Evolutionary conservation across 2,888 invertebrate species (phyloP), one percentile per base, ranked within the genome.

Genomic region (Carcina quercana): DNA sequence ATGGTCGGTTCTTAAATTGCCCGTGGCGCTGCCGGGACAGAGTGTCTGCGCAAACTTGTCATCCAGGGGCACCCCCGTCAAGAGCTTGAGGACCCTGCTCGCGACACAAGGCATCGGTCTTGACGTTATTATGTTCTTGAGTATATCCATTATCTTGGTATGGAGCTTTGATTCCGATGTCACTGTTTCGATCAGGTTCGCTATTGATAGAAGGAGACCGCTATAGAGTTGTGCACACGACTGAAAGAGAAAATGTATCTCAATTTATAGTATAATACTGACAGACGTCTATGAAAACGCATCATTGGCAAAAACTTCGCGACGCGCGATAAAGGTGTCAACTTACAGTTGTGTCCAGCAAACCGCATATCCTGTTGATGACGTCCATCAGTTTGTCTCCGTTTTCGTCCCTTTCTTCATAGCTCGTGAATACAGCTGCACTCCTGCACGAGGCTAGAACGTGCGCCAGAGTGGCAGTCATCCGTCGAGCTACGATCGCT

Each of bases 1-100:
- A 45, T 73, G 71, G 44, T 84, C 82, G 36, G 59, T 36, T 43
- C 59, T 74, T 13, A 82, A 38, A 32, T 79, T 74, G 1, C 70
- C 73, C 1, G 36, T 37, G 2, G 40, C 47, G 4, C 45, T 49
- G 1, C 58, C 54, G 0, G 57, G 49, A 35, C 82, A 82, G 8
- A 72, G 45, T 0, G 31, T 30, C 2, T 42, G 46, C 29, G 50
- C 13, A n/a, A 60, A 50, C 1, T 34, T 32, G 1, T 55, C 50
- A 34, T 42, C 42, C 0, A 27, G 11, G 0, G 59, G 48, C 30
- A 63, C 17, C 1, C 34, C 41, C 2, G 49, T 40, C 17, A 72
- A 20, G 4, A 65, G 11, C 1, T 15, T 24, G n/a, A 76, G 32
- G 3, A 71, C 10, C 8, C 55, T 42, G 6, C 57, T 44, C 0